Evolutionary conservation across 1,140 invertebrate species (phyloP), one percentile per base, ranked within the genome.

Genomic region (Drosophila ogumai): DNA sequence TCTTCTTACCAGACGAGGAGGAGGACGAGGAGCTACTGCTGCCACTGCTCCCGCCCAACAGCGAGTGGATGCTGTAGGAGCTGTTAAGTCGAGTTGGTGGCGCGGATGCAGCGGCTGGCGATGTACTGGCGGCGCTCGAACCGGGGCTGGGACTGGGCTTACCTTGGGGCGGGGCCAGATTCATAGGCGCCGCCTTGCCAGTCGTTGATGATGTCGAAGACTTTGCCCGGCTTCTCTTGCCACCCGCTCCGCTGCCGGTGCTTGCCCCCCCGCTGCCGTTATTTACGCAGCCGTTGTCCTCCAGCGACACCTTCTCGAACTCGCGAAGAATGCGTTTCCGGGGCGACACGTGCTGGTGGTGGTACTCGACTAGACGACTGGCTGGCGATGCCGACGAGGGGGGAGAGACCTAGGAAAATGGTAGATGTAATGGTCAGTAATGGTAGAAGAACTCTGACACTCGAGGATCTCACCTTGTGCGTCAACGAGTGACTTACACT

Each of bases 31-130:
- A 59, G 61, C 78, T 72, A 38, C 65, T 50, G 54, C 69, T 75
- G 41, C 66, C 44, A 49, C 93, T 93, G 59, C 93, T 93, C 38
- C 94, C 94, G 43, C 95, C 95, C 61, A 96, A 92, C 81, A 96
- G 93, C 71, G 96, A 96, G 72, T 96, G 96, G 92, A 96, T 96
- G 93, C 96, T 96, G 92, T 96, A 96, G 73, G 95, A 96, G 84
- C 95, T 95, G 61, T 92, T 92, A 36, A 92, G 74, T 50, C 90
- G 81, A 7, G 92, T 84, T 46, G 90, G 81, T 22, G 79, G 85
- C 41, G 91, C 54, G 8, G 75, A 50, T 25, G 77, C 55, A 22
- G 78, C 52, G n/a, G 88, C 75, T 15, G 78, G 46, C 31, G 77
- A 75, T 47, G 58, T 66, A 38, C 66, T 81, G 12, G 79, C 13